Base-by-base conservation (phyloP, 1,140 invertebrate genomes). In the Varroa destructor region DNA sequence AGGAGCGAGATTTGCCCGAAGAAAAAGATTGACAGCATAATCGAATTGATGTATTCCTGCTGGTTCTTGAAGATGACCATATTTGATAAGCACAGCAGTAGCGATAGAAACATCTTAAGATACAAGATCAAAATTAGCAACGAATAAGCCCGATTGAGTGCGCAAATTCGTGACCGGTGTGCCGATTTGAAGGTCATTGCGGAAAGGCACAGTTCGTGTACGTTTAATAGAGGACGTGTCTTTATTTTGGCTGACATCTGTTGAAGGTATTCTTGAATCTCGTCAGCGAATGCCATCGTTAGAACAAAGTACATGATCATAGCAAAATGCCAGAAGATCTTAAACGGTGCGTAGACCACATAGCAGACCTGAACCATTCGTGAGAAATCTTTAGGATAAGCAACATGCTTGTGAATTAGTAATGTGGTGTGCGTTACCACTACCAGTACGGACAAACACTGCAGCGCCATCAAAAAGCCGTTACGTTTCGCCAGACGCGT, bases 321-420 rank as follows among this genome's bases (percentile, higher is more conserved):
- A 14, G 61, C 61, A 37, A 67, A 12, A 40, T 67, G 61, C 61
- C 61, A 67, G 12, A 67, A 37, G 12, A 67, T n/a, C 3, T 46
- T 40, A 12, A 40, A 37, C 14, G 61, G 61, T 46, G 61, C 46
- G 61, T 67, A 67, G 14, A 67, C 37, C 12, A 67, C 61, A 40
- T 43, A 43, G 10, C 40, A 40, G 2, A 67, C 40, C 36, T 43
- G 12, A n/a, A 40, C 40, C 14, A 67, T 12, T 4, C 46, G 10
- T 12, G 61, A 67, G 61, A 67, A 67, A 5, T 40, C 10, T 37
- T 43, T 67, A n/a, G 61, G 61, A 37, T 67, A 40, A 14, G 40
- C 61, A 12, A 67, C 36, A 5, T 67, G 40, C 36, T 37, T 67
- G 14, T 43, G 61, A 46, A 67, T 46, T 37, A 46, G 46, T 40